phyloP scores from a whole-genome alignment of 1,140 invertebrate genomes.

The Apis mellifera region Amel_HAv3.1 CM009942.2:10723501-10724000 shows the following conservation, averaged over 20 bases:
- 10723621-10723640: no score
- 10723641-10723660: background rate
- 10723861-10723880: conserved; percentile 49
- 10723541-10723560: background rate
- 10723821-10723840: background rate
- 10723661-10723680: no score
- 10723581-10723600: conserved; percentile 29
- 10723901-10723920: conserved; percentile 62
- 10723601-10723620: background rate
- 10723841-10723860: conserved; percentile 33
- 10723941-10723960: conserved; percentile 63
- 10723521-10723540: background rate
- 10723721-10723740: background rate
- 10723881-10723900: conserved; percentile 59
- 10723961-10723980: conserved; percentile 58
- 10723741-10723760: background rate
- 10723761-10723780: conserved; percentile 9
- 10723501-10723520: background rate
- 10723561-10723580: background rate
- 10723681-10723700: no score
- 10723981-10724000: conserved; percentile 79
- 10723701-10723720: background rate
- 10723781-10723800: background rate
- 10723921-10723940: conserved; percentile 56
- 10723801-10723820: background rate